phyloP scores from a whole-genome alignment of 2,113 vertebrate species.

The Anhinga anhinga region DNA sequence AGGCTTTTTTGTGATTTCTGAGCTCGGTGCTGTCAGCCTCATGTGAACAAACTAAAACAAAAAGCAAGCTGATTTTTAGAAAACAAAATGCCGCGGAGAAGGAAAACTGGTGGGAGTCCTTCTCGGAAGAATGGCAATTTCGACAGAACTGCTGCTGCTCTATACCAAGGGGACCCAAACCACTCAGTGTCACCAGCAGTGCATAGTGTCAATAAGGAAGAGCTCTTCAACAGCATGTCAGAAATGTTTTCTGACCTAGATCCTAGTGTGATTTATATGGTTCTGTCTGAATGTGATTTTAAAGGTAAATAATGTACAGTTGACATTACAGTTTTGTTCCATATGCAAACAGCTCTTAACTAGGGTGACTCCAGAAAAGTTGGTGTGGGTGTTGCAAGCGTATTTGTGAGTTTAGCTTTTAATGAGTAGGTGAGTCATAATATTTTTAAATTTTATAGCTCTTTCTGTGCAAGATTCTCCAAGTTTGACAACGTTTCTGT shows the following conservation, averaged over 20 bases:
- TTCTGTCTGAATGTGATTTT: conserved; percentile 94
- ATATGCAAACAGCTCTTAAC: background rate
- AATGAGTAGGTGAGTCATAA: background rate
- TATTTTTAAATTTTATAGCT: background rate
- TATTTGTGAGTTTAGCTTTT: conserved; percentile 12
- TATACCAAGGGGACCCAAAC: conserved; percentile 16
- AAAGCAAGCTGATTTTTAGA: conserved; percentile 40
- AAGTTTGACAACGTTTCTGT: background rate
- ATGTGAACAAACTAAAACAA: conserved; percentile 37
- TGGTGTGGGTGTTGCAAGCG: background rate
- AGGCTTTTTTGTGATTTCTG: conserved; percentile 52
- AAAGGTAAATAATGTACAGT: conserved; percentile 82
- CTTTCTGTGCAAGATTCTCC: background rate
- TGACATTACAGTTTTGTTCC: conserved; percentile 41
- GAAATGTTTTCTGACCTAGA: conserved; percentile 96
- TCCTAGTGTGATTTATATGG: conserved; percentile 90
- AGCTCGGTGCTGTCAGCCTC: conserved; percentile 44
- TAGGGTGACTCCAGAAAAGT: background rate
- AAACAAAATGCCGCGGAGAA: conserved; percentile 89
- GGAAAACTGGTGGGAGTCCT: conserved; percentile 82
- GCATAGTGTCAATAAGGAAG: conserved; percentile 71
- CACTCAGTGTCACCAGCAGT: conserved; percentile 1
- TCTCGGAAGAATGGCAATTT: conserved; percentile 61
- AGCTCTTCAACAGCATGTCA: conserved; percentile 82
- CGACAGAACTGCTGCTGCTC: conserved; percentile 46